Evolutionary conservation across 2,113 vertebrate genomes (phyloP), one percentile per base, ranked within the genome.

Genomic region (Cinclus mexicanus): DNA sequence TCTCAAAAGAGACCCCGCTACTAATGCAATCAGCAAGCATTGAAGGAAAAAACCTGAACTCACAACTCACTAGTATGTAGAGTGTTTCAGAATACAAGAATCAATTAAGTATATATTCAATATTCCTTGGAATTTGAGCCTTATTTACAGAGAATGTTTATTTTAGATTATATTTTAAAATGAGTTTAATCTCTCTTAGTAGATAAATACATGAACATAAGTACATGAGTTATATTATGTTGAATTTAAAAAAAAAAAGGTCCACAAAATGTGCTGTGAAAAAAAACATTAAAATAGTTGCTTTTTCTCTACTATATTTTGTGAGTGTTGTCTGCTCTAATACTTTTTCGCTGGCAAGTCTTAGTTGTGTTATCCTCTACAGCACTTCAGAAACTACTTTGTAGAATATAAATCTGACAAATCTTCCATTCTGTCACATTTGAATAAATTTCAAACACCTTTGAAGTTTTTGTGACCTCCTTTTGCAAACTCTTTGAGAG

Each of bases 401-500:
- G 19, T 70, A 80, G 79, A 83, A 61, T 64, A 83, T 14, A 92
- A 76, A 88, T 65, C 75, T n/a, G 63, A 69, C 67, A 92, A 77
- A 86, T 90, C 49, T 92, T 80, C 55, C 53, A 49, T 77, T 90
- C 67, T 77, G 46, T 83, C 41, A 65, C 41, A 47, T 92, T 44
- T 65, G 14, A 94, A 92, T 86, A 89, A 88, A 80, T 42, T 80
- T n/a, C 35, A 89, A 85, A 77, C 33, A 80, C 42, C 53, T 95
- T 42, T 95, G 87, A 95, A 92, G 80, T 74, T 80, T 39, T 83
- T 42, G 14, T 77, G 37, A 83, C 37, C n/a, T 94, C 25, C 20
- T 95, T 95, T 91, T 53, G 55, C 46, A 87, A 91, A 74, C 31
- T 68, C 25, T 82, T 72, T 86, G 75, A 92, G 59, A 72, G 21